Conservation (phyloP, 2,888 invertebrate species). For the Plagodis pulveraria region DNA sequence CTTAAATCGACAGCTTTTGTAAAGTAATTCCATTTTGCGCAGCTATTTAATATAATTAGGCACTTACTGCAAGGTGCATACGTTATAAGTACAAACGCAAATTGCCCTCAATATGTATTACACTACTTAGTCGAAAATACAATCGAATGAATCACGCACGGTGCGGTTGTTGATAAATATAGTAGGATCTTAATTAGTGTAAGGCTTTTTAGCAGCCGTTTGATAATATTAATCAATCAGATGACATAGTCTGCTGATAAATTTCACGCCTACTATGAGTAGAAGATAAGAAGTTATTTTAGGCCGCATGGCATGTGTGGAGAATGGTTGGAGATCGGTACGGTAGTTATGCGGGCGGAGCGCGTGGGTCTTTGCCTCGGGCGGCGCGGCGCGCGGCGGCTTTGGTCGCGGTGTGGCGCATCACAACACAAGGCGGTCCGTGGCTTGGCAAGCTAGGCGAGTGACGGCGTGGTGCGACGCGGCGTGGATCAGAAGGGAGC, state of each 20-base stretch:
- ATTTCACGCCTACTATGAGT: not conserved
- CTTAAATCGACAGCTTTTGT: not conserved
- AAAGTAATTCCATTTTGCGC: not conserved
- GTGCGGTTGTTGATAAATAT: not conserved
- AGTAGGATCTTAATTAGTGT: not conserved
- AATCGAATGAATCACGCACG: too few relatives aligned
- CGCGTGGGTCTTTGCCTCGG: slow-evolving; percentile 10
- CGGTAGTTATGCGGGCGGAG: slow-evolving; percentile 1
- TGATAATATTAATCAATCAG: too few relatives aligned
- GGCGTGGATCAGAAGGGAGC: slow-evolving; percentile 54
- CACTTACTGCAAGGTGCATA: too few relatives aligned
- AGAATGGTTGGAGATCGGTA: not conserved
- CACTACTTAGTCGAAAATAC: too few relatives aligned
- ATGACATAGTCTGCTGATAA: too few relatives aligned
- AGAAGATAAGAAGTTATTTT: not conserved
- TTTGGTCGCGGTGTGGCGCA: slow-evolving; percentile 30
- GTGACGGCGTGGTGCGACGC: not conserved
- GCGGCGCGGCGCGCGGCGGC: slow-evolving; percentile 30
- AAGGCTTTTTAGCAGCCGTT: not conserved
- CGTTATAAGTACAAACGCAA: too few relatives aligned
- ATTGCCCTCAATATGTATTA: too few relatives aligned
- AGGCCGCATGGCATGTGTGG: not conserved
- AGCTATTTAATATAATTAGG: not conserved
- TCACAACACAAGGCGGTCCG: slow-evolving; percentile 54
- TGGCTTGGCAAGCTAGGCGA: slow-evolving; percentile 45